These are phyloP conservation scores for Ceratina calcarata DNA, from an alignment of 1,140 invertebrate species.

Conservation along the genomic window DNA sequence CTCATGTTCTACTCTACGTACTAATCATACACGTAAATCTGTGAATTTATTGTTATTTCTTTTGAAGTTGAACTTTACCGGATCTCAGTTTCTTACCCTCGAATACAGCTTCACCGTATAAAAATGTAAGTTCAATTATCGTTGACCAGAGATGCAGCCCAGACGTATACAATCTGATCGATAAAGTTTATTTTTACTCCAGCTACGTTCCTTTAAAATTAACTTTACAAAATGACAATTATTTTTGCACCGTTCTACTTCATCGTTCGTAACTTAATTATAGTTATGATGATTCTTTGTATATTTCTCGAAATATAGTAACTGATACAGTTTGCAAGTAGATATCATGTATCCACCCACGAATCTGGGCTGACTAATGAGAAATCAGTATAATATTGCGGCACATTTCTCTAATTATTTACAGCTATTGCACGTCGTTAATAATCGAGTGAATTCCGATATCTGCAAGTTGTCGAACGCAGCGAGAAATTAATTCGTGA, in stretches of 20 bases:
- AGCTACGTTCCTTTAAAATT: neutral
- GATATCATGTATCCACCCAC: too few relatives aligned
- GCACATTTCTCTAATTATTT: neutral
- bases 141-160: neutral
- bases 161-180: neutral
- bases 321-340: too few relatives aligned
- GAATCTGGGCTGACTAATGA: too few relatives aligned
- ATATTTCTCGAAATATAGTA: too few relatives aligned
- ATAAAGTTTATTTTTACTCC: conserved; percentile 6
- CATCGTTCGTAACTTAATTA: too few relatives aligned
- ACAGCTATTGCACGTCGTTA: neutral
- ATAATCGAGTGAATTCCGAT: neutral
- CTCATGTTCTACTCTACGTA: neutral
- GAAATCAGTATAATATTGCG: too few relatives aligned
- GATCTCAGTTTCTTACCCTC: neutral
- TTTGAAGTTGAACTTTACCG: neutral
- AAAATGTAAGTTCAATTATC: neutral
- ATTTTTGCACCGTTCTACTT: neutral
- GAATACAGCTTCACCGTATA: neutral
- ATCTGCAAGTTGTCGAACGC: neutral
- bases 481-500: neutral
- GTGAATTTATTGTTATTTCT: neutral
- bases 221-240: neutral
- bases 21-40: too few relatives aligned
- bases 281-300: too few relatives aligned